A percentile compares a stretch with the other conserved stretches of the same genome.
Evolutionary conservation across 2,797 vertebrate genomes (phyloP).

Genomic region (Danio aesculapii): DNA sequence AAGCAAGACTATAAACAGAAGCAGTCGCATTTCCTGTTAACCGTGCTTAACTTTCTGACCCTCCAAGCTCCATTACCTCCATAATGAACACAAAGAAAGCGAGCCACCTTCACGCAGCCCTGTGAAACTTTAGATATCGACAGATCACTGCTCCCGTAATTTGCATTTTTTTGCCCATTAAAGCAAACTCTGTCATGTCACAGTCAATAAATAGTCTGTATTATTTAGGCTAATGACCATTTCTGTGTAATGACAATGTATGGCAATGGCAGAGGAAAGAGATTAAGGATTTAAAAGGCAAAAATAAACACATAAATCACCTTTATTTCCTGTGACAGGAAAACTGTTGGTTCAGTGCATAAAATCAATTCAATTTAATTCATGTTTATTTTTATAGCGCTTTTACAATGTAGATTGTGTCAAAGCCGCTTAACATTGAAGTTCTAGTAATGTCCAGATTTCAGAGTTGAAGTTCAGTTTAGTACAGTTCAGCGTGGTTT

Average conservation of each 20-base stretch:
- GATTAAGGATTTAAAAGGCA: background rate
- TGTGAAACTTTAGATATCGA: slow-evolving; percentile 16
- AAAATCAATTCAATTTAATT: too few species aligned
- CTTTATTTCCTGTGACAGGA: background rate
- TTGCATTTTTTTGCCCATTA: slow-evolving; percentile 11
- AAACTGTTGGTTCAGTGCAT: too few species aligned
- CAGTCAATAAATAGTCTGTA: slow-evolving; percentile 30
- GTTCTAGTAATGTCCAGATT: too few species aligned
- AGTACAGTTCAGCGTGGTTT: too few species aligned
- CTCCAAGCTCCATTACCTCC: slow-evolving; percentile 44
- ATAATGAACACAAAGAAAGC: slow-evolving; percentile 41
- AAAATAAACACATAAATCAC: slow-evolving; percentile 9
- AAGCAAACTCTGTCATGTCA: slow-evolving; percentile 15
- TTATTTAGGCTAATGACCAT: slow-evolving; percentile 17
- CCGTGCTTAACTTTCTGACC: slow-evolving; percentile 56
- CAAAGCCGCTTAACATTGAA: too few species aligned
- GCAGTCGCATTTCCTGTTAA: slow-evolving; percentile 68
- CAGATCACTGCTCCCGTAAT: slow-evolving; percentile 2
- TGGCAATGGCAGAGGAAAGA: background rate
- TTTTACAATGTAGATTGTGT: too few species aligned
- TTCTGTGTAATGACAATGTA: slow-evolving; percentile 11
- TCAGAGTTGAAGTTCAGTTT: too few species aligned
- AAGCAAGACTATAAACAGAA: slow-evolving; percentile 64
- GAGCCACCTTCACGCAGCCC: background rate
- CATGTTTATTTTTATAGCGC: too few species aligned